Evolutionary conservation across 1,140 invertebrate species (phyloP).

Genomic region (Zaprionus tsacasi): DNA sequence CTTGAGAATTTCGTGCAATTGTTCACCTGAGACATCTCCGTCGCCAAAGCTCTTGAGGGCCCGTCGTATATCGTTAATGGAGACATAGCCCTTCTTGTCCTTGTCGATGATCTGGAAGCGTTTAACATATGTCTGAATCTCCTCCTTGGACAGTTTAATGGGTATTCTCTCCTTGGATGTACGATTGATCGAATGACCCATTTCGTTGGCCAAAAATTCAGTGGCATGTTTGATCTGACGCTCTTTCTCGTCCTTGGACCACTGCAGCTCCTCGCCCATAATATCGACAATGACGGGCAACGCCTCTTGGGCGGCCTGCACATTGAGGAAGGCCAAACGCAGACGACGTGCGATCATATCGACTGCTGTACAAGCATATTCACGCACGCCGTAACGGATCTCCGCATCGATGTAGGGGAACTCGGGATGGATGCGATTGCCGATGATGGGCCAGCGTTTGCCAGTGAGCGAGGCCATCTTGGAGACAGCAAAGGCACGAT

Average conservation of each 20-base stretch:
- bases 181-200: conserved; percentile 97
- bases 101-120: conserved; percentile 97
- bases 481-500: conserved; percentile 98
- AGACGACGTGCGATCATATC: conserved; percentile 98
- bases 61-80: conserved; percentile 97
- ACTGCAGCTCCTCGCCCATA: conserved; percentile 98
- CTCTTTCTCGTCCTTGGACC: conserved; percentile 93
- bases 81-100: conserved; percentile 98
- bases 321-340: conserved; percentile 97
- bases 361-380: conserved; percentile 98
- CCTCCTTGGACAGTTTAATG: conserved; percentile 97
- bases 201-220: conserved; percentile 96
- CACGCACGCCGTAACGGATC: conserved; percentile 96
- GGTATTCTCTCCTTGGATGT: conserved; percentile 94
- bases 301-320: conserved; percentile 97
- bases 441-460: conserved; percentile 98
- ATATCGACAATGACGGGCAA: conserved; percentile 96
- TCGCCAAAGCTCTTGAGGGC: conserved; percentile 97
- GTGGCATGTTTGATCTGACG: conserved; percentile 90
- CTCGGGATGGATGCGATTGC: conserved; percentile 97
- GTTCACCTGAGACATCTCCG: conserved; percentile 93
- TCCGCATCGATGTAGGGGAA: conserved; percentile 99
- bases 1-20: conserved; percentile 97
- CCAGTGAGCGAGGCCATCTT: conserved; percentile 98
- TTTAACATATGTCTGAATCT: conserved; percentile 97